phyloP scores from a whole-genome alignment of 2,888 invertebrate genomes.

The Phortica okadai region DNA sequence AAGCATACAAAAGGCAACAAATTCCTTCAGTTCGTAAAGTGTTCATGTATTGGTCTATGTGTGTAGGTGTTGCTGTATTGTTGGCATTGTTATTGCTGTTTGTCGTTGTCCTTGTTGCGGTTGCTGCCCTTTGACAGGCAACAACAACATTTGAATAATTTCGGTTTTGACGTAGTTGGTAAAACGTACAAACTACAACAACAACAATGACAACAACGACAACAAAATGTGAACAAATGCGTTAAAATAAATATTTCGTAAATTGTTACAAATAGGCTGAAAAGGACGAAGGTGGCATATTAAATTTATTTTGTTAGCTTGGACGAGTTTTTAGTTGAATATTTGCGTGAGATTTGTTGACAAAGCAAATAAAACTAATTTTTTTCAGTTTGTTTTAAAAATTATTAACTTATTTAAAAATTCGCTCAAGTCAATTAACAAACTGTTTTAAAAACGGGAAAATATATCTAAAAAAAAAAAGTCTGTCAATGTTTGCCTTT shows the following conservation, averaged over 20 bases:
- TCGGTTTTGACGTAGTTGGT: neutral
- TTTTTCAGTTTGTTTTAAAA: no score
- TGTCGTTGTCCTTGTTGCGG: conserved; percentile 2
- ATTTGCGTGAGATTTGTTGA: no score
- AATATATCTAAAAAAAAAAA: no score
- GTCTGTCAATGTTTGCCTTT: no score
- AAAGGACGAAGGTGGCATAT: neutral
- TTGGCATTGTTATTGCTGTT: neutral
- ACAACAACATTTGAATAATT: conserved; percentile 6
- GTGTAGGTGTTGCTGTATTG: neutral
- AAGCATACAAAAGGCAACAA: neutral
- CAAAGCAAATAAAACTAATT: no score
- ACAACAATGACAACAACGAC: neutral
- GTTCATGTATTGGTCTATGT: neutral
- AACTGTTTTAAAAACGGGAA: no score
- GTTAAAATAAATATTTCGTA: conserved; percentile 1
- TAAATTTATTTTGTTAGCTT: no score
- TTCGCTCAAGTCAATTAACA: no score
- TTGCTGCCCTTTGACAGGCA: neutral
- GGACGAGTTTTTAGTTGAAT: no score
- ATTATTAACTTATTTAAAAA: no score
- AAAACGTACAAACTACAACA: neutral
- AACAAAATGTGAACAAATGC: neutral
- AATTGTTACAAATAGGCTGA: conserved; percentile 4
- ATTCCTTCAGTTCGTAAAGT: neutral